phyloP scores from a whole-genome alignment of 2,113 vertebrate genomes.

The Pitta sordida region DNA sequence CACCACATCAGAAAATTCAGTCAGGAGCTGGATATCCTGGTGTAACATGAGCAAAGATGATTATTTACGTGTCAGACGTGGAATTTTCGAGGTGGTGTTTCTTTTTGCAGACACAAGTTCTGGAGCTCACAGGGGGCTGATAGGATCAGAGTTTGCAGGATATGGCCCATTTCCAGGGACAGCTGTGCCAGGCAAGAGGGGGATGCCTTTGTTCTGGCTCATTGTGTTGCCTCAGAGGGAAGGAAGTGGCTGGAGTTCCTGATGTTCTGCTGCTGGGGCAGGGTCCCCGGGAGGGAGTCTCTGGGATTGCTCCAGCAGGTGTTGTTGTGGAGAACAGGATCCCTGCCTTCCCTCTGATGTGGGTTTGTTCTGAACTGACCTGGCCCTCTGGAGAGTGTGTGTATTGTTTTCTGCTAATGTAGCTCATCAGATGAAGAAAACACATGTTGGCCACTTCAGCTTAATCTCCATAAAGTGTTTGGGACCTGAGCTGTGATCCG shows the following conservation, averaged over 20 bases:
- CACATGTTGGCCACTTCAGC: background rate
- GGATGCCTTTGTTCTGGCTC: slow-evolving; percentile 69
- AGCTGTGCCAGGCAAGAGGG: slow-evolving; percentile 25
- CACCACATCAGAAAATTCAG: background rate
- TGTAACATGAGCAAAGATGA: background rate
- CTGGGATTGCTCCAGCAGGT: slow-evolving; percentile 67
- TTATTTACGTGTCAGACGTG: background rate
- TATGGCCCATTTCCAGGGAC: slow-evolving; percentile 47
- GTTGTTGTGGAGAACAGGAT: slow-evolving; percentile 60
- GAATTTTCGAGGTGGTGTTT: background rate
- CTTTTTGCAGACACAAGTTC: background rate
- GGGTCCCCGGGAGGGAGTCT: slow-evolving; percentile 33
- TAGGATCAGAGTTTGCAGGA: slow-evolving; percentile 52
- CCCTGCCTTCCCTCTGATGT: background rate
- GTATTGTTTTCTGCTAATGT: slow-evolving; percentile 32
- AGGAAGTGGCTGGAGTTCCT: slow-evolving; percentile 71
- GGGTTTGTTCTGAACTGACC: background rate
- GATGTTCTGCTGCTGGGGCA: slow-evolving; percentile 62
- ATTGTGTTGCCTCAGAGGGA: slow-evolving; percentile 72
- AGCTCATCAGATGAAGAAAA: slow-evolving; percentile 18
- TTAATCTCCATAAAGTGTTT: background rate
- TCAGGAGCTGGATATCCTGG: background rate
- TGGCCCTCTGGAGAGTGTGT: background rate
- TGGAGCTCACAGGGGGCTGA: slow-evolving; percentile 18
- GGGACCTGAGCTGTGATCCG: background rate